A percentile compares a stretch with the other conserved stretches of the same genome.
Evolutionary conservation across 2,888 invertebrate species (phyloP).

Genomic region (Melipona bicolor): DNA sequence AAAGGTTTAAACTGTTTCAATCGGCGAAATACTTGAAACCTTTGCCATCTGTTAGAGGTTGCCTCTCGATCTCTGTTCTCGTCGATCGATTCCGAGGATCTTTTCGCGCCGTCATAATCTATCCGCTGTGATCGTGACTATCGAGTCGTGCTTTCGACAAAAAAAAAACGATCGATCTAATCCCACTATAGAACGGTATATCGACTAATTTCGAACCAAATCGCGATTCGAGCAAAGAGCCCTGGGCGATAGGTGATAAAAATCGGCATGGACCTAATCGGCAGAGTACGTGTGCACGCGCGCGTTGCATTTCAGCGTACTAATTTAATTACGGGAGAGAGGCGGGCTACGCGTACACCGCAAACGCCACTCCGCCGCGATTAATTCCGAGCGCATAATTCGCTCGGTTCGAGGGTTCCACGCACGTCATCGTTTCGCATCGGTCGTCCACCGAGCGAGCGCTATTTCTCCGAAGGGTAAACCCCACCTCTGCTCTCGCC

Average conservation of each 20-base stretch:
- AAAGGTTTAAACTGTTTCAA: slow-evolving; percentile 58
- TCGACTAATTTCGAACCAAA: too few relatives aligned
- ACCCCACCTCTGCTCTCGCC: background rate
- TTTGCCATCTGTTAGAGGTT: slow-evolving; percentile 22
- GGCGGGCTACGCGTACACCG: background rate
- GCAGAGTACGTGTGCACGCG: background rate
- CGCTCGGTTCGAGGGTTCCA: slow-evolving; percentile 10
- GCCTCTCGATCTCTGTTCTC: slow-evolving; percentile 64
- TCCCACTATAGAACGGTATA: too few relatives aligned
- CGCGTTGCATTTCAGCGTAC: slow-evolving; percentile 33
- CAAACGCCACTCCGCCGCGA: slow-evolving; percentile 41
- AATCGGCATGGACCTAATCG: background rate
- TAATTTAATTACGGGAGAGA: slow-evolving; percentile 56
- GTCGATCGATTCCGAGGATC: slow-evolving; percentile 52
- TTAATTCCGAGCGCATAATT: slow-evolving; percentile 73
- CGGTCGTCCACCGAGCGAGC: background rate
- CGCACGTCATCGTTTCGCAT: background rate
- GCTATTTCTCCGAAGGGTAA: background rate
- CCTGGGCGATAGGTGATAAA: background rate
- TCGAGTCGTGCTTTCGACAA: too few relatives aligned
- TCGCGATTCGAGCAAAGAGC: too few relatives aligned
- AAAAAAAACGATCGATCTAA: too few relatives aligned
- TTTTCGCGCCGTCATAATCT: background rate
- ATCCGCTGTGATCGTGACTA: too few relatives aligned
- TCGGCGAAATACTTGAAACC: slow-evolving; percentile 54